A percentile compares a stretch with the other conserved stretches of the same genome.
Evolutionary conservation across 2,797 vertebrate species (phyloP).

Genomic region (Sebastes wilsoni): DNA sequence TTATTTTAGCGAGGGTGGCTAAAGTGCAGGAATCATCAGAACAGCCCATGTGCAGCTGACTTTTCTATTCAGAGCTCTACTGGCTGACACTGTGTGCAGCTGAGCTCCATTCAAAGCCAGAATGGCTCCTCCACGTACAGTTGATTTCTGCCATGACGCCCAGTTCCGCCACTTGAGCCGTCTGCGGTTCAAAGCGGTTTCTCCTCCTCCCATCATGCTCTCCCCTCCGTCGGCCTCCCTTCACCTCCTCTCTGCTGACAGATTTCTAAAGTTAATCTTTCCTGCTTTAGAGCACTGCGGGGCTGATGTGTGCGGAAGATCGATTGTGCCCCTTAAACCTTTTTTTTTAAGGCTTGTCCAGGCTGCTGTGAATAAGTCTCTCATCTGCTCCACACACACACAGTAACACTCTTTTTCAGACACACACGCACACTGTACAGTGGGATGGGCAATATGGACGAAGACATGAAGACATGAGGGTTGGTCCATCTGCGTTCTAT

Average conservation of each 20-base stretch:
- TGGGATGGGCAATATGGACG: neutral
- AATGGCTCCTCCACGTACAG: conserved; percentile 37
- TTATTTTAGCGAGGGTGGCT: conserved; percentile 42
- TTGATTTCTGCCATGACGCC: conserved; percentile 28
- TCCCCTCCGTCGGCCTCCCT: conserved; percentile 4
- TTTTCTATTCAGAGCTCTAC: conserved; percentile 56
- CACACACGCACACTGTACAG: too few species aligned
- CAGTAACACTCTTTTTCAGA: too few species aligned
- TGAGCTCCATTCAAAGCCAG: conserved; percentile 64
- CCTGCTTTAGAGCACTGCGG: neutral
- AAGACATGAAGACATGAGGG: too few species aligned
- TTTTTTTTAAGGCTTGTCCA: neutral
- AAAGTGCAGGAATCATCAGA: conserved; percentile 51
- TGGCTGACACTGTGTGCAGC: conserved; percentile 61
- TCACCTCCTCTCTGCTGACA: conserved; percentile 2
- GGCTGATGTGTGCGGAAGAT: conserved; percentile 12
- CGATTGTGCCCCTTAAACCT: neutral
- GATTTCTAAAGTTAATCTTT: conserved; percentile 41
- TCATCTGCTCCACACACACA: neutral
- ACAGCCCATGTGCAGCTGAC: conserved; percentile 65
- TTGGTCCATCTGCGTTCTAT: too few species aligned
- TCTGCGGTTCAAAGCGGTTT: conserved; percentile 27
- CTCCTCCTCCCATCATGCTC: neutral
- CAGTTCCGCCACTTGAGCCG: conserved; percentile 61
- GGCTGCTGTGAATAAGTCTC: conserved; percentile 11